Evolutionary conservation across 2,113 vertebrate species (phyloP).

Genomic region (Oncorhynchus mykiss): DNA sequence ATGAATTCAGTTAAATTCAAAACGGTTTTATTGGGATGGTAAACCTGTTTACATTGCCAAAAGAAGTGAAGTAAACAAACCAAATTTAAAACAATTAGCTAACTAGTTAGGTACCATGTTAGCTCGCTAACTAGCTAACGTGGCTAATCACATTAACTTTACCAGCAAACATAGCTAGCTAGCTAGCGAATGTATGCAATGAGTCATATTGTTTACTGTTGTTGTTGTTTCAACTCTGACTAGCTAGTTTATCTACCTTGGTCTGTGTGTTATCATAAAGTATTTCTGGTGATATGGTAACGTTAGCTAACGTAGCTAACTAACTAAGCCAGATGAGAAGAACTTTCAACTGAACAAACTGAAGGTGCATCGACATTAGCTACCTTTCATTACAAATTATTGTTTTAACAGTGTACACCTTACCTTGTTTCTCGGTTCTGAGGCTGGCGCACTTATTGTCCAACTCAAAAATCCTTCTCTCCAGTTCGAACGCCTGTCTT

Average conservation of each 20-base stretch:
- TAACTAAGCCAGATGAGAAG: slow-evolving; percentile 10
- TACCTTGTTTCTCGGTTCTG: slow-evolving; percentile 77
- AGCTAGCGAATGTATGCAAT: slow-evolving; percentile 31
- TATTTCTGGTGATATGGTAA: slow-evolving; percentile 7
- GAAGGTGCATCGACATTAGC: neutral
- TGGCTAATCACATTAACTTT: neutral
- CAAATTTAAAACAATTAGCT: neutral
- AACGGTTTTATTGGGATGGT: neutral
- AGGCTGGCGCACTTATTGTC: slow-evolving; percentile 77
- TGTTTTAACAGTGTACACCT: neutral
- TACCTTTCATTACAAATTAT: neutral
- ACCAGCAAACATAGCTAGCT: slow-evolving; percentile 24
- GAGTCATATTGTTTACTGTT: no score
- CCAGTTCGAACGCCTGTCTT: slow-evolving; percentile 78
- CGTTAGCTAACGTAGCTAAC: slow-evolving; percentile 7
- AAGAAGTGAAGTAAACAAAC: neutral
- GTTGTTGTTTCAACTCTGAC: no score
- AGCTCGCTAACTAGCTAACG: neutral
- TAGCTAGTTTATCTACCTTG: slow-evolving; percentile 21
- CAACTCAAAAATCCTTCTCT: slow-evolving; percentile 79
- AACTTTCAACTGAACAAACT: neutral
- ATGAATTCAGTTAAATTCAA: neutral
- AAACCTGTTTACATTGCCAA: neutral
- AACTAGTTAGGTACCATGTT: neutral
- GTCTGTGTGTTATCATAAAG: neutral